These are phyloP conservation scores for Byasa hedistus DNA, from an alignment of 2,888 invertebrate genomes.

Conservation along the genomic window DNA sequence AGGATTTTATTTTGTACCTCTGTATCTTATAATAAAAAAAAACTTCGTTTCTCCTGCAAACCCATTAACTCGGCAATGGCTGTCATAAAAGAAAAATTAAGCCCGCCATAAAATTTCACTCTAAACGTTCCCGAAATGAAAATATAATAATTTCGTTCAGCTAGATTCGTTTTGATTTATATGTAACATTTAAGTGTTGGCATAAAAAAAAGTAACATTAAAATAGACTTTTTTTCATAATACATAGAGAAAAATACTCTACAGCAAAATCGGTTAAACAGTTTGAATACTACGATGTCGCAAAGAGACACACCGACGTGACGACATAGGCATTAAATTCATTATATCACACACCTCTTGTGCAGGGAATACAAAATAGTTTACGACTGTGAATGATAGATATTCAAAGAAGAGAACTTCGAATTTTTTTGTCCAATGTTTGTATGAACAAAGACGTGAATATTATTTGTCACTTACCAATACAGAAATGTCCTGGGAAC, in stretches of 20 bases:
- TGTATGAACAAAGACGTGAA: too few species aligned
- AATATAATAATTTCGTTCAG: conserved; percentile 40
- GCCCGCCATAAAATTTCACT: conserved; percentile 40
- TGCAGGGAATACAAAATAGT: too few species aligned
- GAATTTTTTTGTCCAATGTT: too few species aligned
- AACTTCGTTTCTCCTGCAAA: conserved; percentile 31
- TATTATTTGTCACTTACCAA: too few species aligned
- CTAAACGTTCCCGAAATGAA: conserved; percentile 38
- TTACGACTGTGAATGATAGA: too few species aligned
- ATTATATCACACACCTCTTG: too few species aligned
- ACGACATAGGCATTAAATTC: not conserved
- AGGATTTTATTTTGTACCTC: conserved; percentile 22
- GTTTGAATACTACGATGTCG: too few species aligned
- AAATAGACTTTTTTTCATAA: not conserved
- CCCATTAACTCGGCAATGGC: conserved; percentile 35
- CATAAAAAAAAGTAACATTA: conserved; percentile 25
- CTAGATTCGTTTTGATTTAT: conserved; percentile 37
- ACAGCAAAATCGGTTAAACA: too few species aligned
- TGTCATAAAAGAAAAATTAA: conserved; percentile 44
- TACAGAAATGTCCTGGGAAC: too few species aligned
- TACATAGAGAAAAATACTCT: not conserved
- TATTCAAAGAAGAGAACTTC: too few species aligned
- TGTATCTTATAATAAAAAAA: conserved; percentile 35
- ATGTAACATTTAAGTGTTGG: conserved; percentile 33
- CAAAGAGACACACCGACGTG: too few species aligned